Evolutionary conservation across 2,888 invertebrate species (phyloP).

Genomic region (Drosophila sordidapex): DNA sequence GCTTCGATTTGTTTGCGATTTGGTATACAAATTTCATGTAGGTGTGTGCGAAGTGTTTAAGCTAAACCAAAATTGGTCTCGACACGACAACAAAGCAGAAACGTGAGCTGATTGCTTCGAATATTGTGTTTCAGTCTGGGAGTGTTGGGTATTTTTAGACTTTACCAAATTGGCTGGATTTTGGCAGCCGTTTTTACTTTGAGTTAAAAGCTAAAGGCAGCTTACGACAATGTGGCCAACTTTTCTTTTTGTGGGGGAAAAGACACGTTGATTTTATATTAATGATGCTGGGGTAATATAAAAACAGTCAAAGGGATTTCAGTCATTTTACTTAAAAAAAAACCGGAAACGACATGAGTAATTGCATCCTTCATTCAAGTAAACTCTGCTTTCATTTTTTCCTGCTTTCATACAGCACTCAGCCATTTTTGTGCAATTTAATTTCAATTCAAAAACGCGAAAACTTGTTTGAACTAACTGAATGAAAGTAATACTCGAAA

Average conservation of each 20-base stretch:
- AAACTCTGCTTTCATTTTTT: not conserved
- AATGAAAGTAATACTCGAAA: not conserved
- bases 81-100: constrained; percentile 15
- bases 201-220: not conserved
- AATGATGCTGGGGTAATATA: not conserved
- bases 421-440: not conserved
- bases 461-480: not conserved
- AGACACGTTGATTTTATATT: not conserved
- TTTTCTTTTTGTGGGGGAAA: not conserved
- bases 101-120: constrained; percentile 22
- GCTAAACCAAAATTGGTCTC: constrained; percentile 61
- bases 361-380: not conserved
- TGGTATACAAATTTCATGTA: constrained; percentile 57
- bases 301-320: not conserved
- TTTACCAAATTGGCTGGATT: constrained; percentile 69
- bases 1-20: constrained; percentile 73
- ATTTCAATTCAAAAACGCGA: not conserved
- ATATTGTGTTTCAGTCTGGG: not conserved
- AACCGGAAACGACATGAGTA: not conserved
- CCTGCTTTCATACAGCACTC: no score
- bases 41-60: constrained; percentile 41
- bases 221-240: not conserved
- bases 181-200: constrained; percentile 6
- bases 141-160: constrained; percentile 39
- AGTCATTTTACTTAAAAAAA: not conserved